phyloP scores from a whole-genome alignment of 2,888 invertebrate genomes.

The Drosophila koepferae region DNA sequence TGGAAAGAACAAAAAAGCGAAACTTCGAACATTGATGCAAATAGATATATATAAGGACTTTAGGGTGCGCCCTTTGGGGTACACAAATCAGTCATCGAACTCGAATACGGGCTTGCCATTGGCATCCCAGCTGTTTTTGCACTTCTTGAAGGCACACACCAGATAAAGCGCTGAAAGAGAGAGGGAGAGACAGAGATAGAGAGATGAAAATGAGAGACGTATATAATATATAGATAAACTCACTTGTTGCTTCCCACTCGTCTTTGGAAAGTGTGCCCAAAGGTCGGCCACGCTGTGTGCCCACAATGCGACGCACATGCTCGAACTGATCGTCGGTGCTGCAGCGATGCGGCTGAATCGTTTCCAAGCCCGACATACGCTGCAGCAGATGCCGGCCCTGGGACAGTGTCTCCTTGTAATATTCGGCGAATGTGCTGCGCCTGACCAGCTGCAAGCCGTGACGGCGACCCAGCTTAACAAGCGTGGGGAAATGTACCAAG shows the following conservation, averaged over 20 bases:
- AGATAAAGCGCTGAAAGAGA: conserved; percentile 90
- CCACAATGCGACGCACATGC: conserved; percentile 87
- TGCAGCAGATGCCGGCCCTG: conserved; percentile 87
- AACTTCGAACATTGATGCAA: conserved; percentile 9
- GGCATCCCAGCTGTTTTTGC: conserved; percentile 79
- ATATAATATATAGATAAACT: conserved; percentile 67
- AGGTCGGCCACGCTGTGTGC: conserved; percentile 82
- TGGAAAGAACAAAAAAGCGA: background rate
- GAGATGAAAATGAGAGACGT: conserved; percentile 16
- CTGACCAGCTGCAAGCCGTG: conserved; percentile 90
- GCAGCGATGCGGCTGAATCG: conserved; percentile 88
- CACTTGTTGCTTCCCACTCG: conserved; percentile 97
- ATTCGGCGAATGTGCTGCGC: conserved; percentile 92
- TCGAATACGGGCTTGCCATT: conserved; percentile 68
- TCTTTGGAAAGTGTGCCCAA: conserved; percentile 94
- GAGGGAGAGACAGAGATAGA: background rate
- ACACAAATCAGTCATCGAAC: conserved; percentile 60
- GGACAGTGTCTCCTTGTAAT: conserved; percentile 86
- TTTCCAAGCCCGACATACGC: conserved; percentile 93
- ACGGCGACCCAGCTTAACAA: conserved; percentile 90
- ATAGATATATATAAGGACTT: conserved; percentile 9
- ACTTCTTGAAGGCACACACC: conserved; percentile 93
- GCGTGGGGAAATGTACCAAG: conserved; percentile 95
- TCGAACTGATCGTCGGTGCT: conserved; percentile 88
- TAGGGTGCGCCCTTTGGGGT: background rate